Percentiles rank a stretch among this genome's conserved stretches.
These are phyloP conservation scores for Schizaphis graminum DNA, from an alignment of 2,888 invertebrate species.

Conservation along the genomic window DNA sequence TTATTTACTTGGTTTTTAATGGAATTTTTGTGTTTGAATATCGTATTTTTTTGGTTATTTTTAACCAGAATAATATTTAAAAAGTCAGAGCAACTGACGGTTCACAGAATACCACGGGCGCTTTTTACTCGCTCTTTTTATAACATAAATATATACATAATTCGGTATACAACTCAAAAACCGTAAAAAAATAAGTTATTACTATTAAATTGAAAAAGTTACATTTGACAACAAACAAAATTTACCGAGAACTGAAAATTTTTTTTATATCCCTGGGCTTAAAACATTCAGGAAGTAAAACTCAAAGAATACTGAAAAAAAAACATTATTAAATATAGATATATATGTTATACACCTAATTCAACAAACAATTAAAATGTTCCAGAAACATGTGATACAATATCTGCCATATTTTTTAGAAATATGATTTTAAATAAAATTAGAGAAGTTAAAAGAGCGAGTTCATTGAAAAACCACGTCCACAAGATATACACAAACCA, in stretches of 20 bases:
- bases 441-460: not conserved
- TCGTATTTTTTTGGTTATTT: not conserved
- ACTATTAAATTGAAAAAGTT: constrained; percentile 49
- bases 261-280: not conserved
- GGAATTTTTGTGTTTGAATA: not conserved
- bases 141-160: not conserved
- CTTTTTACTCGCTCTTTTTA: not conserved
- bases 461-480: not conserved
- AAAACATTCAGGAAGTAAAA: not conserved
- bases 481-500: not conserved
- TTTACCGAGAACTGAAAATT: constrained; percentile 1
- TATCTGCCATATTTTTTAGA: not conserved
- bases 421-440: not conserved
- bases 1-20: not conserved
- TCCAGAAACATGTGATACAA: not conserved
- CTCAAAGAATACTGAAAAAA: not conserved
- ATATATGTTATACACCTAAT: not conserved
- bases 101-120: not conserved
- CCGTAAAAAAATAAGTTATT: constrained; percentile 18
- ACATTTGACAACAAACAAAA: constrained; percentile 41
- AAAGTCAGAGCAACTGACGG: not conserved
- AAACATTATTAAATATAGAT: not conserved
- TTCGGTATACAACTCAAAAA: not conserved
- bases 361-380: not conserved
- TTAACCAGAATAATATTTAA: not conserved